Evolutionary conservation across 2,113 vertebrate genomes (phyloP), one percentile per base, ranked within the genome.

Genomic region (Pycnonotus jocosus): DNA sequence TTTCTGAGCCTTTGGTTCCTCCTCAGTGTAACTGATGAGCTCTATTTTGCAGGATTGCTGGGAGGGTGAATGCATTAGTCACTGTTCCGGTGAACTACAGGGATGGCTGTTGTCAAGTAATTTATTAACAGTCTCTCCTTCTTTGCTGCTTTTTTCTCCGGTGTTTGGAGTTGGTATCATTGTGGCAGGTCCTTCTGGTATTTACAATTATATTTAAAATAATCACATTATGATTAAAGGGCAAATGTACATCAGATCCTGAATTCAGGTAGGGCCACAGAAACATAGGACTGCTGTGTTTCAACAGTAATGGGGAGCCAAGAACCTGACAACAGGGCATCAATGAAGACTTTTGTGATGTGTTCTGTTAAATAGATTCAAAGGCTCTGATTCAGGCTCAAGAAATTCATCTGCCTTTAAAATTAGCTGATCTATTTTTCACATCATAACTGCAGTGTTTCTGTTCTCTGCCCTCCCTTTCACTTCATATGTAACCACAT

Each of bases 381-480:
- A 84, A 78, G 38, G 37, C 60, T 90, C 37, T 73, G 64, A 58
- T 78, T 94, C 2, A 7, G 70, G 40, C 70, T 80, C 13, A 57
- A 81, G 62, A 79, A 82, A 90, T 80, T 87, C 35, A 92, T 92
- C 62, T 81, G 65, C 71, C 61, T 87, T 94, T 88, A 91, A 93
- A 95, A 77, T 93, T 73, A 95, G 54, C 42, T 73, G 53, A 61
- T 87, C 51, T 88, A 35, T 96, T 92, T 95, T 94, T 95, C 87
- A 81, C 50, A 80, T 90, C 27, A 37, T 65, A 91, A 50, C 87
- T 79, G 53, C 42, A 88, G 62, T 65, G 66, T 92, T 95, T 86
- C 78, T 58, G 45, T 91, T 87, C 68, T 38, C 45, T 92, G 81
- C 54, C 38, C 21, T 95, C 50, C 17, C 62, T 86, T 94, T 95